Base-by-base conservation (phyloP, 2,797 vertebrate genomes). In the Sebastolobus alascanus region DNA sequence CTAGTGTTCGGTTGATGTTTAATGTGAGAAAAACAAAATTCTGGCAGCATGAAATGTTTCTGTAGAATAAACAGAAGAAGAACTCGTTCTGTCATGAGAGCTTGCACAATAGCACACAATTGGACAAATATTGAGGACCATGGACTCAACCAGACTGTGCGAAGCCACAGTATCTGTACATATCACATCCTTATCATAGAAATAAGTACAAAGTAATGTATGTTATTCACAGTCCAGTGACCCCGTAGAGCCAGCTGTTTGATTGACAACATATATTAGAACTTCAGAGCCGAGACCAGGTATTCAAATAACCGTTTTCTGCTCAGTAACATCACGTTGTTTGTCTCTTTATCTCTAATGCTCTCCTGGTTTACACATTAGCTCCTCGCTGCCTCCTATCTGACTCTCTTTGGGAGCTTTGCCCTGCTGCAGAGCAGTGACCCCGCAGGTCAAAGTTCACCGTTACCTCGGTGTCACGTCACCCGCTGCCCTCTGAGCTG, bases 391-490 rank as follows among this genome's bases (percentile, higher is more conserved):
- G 60, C 79, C 83, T 79, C 31, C 65, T 79, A 31, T 77, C 83
- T 35, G 67, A 4, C 46, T 40, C 66, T 68, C 56, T 20, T 14
- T 35, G 43, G 73, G 46, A 50, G 73, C 72, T 73, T 54, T 9
- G 76, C 54, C 38, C 61, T 11, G 65, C 56, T 12, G 68, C 71
- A 76, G 66, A 64, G 73, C 80, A 55, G 18, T 72, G 87, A 92
- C 70, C 88, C 67, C 2, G 72, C 59, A 60, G 85, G 93, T 92
- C 89, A 91, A 83, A 90, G 86, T 67, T 90, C 87, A 16, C 75
- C 80, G 71, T 82, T 64, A 73, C 69, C 69, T 65, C 8, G 54
- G 84, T 86, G 83, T 89, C 83, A 83, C 84, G 59, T 88, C 84
- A 52, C 80, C 55, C 46, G 6, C 82, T 73, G 50, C 33, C 75